These are phyloP conservation scores for Folsomia candida DNA, from an alignment of 2,888 invertebrate species.

Conservation along the genomic window DNA sequence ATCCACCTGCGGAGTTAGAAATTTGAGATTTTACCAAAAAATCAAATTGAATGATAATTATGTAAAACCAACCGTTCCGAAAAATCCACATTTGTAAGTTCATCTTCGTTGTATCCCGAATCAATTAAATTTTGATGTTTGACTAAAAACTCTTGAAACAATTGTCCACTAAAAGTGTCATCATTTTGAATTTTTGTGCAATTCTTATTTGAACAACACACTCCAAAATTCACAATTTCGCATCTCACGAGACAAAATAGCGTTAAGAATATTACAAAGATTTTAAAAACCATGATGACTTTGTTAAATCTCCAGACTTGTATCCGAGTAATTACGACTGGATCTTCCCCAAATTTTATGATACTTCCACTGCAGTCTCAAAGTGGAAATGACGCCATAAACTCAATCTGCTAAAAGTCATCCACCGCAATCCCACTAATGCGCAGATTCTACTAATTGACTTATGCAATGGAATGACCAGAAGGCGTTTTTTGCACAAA, in stretches of 20 bases:
- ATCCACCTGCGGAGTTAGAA: conserved; percentile 6
- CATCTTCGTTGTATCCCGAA: background rate
- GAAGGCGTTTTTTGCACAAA: too few species aligned
- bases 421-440: background rate
- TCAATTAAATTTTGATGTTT: background rate
- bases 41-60: background rate
- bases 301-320: too few species aligned
- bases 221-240: background rate
- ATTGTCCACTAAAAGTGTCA: background rate
- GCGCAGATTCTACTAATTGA: too few species aligned
- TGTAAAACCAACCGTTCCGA: too few species aligned
- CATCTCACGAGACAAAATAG: background rate
- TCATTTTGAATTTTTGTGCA: background rate
- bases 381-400: background rate
- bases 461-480: background rate
- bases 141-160: background rate
- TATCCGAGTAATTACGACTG: too few species aligned
- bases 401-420: background rate
- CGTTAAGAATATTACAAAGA: background rate
- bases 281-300: background rate
- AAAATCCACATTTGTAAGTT: too few species aligned
- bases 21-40: background rate
- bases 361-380: background rate
- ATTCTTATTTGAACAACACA: background rate
- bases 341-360: too few species aligned